These are phyloP conservation scores for Hylyphantes graminicola DNA, from an alignment of 1,140 invertebrate species.

Conservation along the genomic window DNA sequence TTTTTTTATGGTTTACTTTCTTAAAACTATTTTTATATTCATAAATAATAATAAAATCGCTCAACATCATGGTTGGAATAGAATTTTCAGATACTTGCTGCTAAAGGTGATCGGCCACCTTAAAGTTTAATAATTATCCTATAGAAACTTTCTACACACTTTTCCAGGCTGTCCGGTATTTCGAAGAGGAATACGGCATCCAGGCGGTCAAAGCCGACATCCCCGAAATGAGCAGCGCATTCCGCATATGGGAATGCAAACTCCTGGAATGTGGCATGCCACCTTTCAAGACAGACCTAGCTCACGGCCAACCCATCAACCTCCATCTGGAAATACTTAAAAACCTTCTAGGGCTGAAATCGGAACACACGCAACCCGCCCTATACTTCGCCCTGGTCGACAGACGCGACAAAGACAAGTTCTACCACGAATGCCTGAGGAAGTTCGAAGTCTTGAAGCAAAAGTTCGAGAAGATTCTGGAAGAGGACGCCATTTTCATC, in stretches of 20 bases:
- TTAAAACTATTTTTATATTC: no score
- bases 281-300: not conserved
- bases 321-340: conserved; percentile 64
- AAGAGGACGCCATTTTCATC: conserved; percentile 80
- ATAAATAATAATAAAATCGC: no score
- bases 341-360: conserved; percentile 28
- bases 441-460: conserved; percentile 35
- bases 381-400: conserved; percentile 77
- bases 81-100: no score
- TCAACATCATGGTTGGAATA: no score
- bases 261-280: not conserved
- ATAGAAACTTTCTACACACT: not conserved
- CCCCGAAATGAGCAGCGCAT: conserved; percentile 14
- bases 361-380: conserved; percentile 34
- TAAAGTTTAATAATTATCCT: no score
- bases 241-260: conserved; percentile 30
- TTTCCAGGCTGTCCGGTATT: conserved; percentile 35
- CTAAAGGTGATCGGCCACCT: no score
- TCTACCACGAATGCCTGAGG: conserved; percentile 71
- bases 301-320: not conserved
- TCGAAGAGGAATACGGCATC: conserved; percentile 33
- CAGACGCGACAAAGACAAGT: conserved; percentile 64
- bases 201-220: not conserved
- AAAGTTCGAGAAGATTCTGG: conserved; percentile 63
- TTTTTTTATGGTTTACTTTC: no score